Conservation (phyloP, 2,888 invertebrate species). For the Gymnoscelis rufifasciata region DNA sequence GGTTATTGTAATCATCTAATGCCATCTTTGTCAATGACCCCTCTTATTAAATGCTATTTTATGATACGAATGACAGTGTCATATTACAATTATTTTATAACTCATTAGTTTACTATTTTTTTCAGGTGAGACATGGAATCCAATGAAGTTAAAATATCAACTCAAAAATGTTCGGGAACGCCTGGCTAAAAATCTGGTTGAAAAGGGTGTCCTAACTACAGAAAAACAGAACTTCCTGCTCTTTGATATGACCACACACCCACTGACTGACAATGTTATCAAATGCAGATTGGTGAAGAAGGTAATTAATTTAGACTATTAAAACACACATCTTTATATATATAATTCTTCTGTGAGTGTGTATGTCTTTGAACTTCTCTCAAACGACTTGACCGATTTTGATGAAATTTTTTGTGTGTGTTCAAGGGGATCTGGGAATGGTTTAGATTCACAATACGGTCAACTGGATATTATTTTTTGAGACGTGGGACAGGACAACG, state of each 20-base stretch:
- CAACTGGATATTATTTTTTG: too few species aligned
- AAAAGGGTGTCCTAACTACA: constrained; percentile 99
- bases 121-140: constrained; percentile 99
- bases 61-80: neutral
- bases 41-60: neutral
- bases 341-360: too few species aligned
- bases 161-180: constrained; percentile 99
- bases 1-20: neutral
- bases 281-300: constrained; percentile 98
- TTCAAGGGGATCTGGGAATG: too few species aligned
- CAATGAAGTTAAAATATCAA: constrained; percentile 97
- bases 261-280: constrained; percentile 95
- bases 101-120: constrained; percentile 16
- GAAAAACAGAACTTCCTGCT: constrained; percentile 99
- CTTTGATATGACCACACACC: constrained; percentile 99
- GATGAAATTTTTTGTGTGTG: too few species aligned
- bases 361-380: too few species aligned
- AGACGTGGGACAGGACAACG: too few species aligned
- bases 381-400: too few species aligned
- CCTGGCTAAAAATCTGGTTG: constrained; percentile 98
- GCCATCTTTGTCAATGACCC: neutral
- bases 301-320: constrained; percentile 64
- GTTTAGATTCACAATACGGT: too few species aligned
- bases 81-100: neutral
- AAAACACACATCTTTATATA: too few species aligned